These are phyloP conservation scores for Helarctos malayanus DNA, from an alignment of 2,797 vertebrate species.

Conservation along the genomic window DNA sequence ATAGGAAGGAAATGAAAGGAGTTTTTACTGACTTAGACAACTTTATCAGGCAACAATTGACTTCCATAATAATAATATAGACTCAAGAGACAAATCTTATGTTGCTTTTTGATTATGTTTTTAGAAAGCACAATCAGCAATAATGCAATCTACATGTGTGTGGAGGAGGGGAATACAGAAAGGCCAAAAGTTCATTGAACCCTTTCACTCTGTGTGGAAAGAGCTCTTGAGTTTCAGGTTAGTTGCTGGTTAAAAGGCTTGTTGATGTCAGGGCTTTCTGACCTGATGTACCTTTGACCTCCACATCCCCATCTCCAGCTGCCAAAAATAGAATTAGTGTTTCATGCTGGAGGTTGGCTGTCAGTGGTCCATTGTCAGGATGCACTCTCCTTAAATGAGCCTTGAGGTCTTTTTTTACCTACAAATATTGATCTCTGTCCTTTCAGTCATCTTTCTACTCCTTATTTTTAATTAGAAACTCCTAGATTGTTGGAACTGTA, in stretches of 20 bases:
- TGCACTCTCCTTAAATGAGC: background rate
- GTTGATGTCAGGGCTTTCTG: background rate
- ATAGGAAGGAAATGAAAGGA: conserved; percentile 58
- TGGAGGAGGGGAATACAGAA: background rate
- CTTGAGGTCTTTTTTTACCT: background rate
- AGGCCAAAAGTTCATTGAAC: background rate
- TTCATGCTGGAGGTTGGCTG: too few species aligned
- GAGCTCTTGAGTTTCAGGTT: background rate
- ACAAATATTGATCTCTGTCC: background rate
- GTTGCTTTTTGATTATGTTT: background rate
- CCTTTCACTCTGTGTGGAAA: background rate
- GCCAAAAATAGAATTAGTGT: background rate
- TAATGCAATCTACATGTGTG: background rate
- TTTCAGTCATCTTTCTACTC: background rate
- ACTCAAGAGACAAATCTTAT: conserved; percentile 19
- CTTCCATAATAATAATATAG: conserved; percentile 9
- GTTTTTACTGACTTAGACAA: conserved; percentile 40
- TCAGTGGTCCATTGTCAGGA: background rate
- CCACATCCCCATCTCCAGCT: too few species aligned
- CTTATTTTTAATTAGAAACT: conserved; percentile 31
- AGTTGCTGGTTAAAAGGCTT: background rate
- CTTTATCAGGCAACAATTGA: conserved; percentile 58
- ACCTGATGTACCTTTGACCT: background rate
- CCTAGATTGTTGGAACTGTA: background rate
- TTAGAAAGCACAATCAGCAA: background rate